A percentile compares a stretch with the other conserved stretches of the same genome.
These are phyloP conservation scores for Larimichthys crocea DNA, from an alignment of 2,113 vertebrate species.

Conservation along the genomic window DNA sequence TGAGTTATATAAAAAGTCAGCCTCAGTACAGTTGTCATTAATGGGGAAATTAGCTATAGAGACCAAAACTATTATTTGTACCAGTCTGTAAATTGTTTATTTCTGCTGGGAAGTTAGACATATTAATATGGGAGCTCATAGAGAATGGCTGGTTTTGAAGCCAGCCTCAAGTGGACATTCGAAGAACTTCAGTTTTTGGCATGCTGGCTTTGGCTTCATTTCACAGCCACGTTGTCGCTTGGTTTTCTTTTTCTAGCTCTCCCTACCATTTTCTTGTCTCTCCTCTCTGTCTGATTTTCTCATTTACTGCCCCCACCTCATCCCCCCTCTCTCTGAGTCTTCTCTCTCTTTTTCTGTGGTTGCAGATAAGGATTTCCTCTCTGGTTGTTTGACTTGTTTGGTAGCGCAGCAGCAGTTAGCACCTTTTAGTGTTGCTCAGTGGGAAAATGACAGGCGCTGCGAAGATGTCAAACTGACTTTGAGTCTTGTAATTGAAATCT, in stretches of 20 bases:
- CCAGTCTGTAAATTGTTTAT: too few relatives aligned
- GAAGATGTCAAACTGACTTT: constrained; percentile 58
- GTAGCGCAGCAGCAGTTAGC: constrained; percentile 47
- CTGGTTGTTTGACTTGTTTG: constrained; percentile 58
- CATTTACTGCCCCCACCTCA: constrained; percentile 12
- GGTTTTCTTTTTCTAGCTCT: background rate
- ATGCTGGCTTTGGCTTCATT: too few relatives aligned
- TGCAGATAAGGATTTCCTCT: constrained; percentile 62
- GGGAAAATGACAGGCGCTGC: constrained; percentile 34
- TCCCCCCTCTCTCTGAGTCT: background rate
- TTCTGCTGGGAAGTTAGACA: too few relatives aligned
- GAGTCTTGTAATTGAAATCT: constrained; percentile 47
- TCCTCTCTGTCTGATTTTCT: constrained; percentile 34
- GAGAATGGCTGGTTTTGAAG: too few relatives aligned
- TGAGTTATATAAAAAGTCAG: too few relatives aligned
- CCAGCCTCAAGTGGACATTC: too few relatives aligned
- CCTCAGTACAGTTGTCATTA: too few relatives aligned
- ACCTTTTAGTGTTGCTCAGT: constrained; percentile 48
- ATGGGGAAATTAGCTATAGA: too few relatives aligned
- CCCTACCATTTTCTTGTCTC: constrained; percentile 20
- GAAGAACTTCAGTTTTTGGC: too few relatives aligned
- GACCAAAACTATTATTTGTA: too few relatives aligned
- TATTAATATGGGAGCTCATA: too few relatives aligned
- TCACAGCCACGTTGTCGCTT: too few relatives aligned
- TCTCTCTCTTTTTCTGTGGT: constrained; percentile 30